Conservation (phyloP, 1,140 invertebrate genomes). For the Bombus superbus region DNA sequence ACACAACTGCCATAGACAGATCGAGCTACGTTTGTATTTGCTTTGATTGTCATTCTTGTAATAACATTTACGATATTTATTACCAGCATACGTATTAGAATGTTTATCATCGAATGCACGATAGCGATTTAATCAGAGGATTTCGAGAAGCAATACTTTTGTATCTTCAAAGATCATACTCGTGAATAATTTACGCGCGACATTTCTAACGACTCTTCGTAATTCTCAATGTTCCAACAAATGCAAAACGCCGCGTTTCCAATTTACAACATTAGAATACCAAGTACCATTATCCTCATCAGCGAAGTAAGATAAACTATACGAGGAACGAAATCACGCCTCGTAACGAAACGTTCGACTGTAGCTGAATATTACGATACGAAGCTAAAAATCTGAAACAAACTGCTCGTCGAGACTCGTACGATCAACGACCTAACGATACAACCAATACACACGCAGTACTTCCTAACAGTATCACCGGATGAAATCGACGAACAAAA, state of each 20-base stretch:
- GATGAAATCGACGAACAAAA: neutral
- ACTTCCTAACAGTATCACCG: conserved; percentile 1
- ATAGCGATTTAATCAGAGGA: no score
- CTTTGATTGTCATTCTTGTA: neutral
- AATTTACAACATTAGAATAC: neutral
- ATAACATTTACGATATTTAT: neutral
- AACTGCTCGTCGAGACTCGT: neutral
- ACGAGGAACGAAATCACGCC: no score
- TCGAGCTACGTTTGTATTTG: neutral
- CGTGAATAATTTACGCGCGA: no score
- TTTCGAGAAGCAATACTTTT: neutral
- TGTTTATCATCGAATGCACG: no score
- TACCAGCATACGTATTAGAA: no score
- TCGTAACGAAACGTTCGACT: no score
- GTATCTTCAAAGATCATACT: neutral
- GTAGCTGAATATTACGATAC: neutral
- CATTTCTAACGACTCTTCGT: no score
- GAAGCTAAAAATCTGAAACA: neutral
- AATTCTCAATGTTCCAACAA: no score
- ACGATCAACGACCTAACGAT: no score
- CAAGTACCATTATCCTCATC: neutral
- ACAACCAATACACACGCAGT: neutral
- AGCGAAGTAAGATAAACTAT: no score
- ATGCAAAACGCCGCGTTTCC: neutral
- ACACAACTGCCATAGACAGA: neutral